Base-by-base conservation (phyloP, 2,888 invertebrate genomes). In the Aradus depressus region DNA sequence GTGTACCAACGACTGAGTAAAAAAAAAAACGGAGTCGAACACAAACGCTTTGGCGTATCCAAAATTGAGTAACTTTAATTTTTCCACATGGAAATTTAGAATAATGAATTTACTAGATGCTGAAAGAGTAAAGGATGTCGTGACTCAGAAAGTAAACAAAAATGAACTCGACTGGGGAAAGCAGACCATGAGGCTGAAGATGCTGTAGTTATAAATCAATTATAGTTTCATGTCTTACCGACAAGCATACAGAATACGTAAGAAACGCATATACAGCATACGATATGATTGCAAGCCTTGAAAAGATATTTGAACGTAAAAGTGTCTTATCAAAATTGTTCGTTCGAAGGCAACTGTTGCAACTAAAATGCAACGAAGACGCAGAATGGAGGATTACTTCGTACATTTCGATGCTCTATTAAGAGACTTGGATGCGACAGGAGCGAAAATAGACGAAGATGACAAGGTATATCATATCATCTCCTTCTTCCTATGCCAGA, bases 371-470 rank as follows among this genome's bases (percentile, higher is more conserved):
- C 16, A 21, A 28, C 1, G 41, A 26, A 10, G 34, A 37, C 14
- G 47, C 37, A 14, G 26, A 21, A n/a, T 53, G 18, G 51, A 53
- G 38, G 44, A 55, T 34, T 43, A 52, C 28, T 55, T 55, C 22
- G 18, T 50, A 18, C 19, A 37, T 19, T 55, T 47, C 21, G 53
- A 55, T 35, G 16, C 41, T 1, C 22, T 51, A 2, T 44, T 56
- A 8, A 18, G 50, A 5, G 44, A 53, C 18, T 23, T 56, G 37
- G 32, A 42, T 23, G 37, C 44, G n/a, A 25, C 39, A 3, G 56
- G 42, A 4, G 25, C 44, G 10, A 43, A 34, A 10, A 31, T 56
- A 4, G 49, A 51, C 4, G 50, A 55, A n/a, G 42, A 37, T 2
- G 47, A 55, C 28, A 42, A 42, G 14, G 51, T 56, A 18, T 44